Percentiles rank a stretch among this genome's conserved stretches.
Evolutionary conservation across 2,797 vertebrate species (phyloP).

Genomic region (Crax fasciolata): DNA sequence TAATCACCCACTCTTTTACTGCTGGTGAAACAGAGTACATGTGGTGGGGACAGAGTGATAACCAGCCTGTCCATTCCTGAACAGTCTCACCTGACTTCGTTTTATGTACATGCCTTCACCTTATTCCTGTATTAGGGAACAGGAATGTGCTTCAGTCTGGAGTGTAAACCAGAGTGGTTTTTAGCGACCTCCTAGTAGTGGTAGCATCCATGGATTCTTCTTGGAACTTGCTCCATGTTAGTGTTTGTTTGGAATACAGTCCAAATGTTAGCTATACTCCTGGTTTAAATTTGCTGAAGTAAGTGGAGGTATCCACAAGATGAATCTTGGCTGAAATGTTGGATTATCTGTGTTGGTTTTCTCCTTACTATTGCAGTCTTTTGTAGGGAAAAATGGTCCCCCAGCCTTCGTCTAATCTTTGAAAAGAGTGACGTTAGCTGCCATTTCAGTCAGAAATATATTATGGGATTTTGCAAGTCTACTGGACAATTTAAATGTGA

Average conservation of each 20-base stretch:
- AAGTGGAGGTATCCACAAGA: background rate
- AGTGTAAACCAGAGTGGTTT: background rate
- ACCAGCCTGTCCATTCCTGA: background rate
- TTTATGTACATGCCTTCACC: background rate
- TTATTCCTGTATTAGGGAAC: background rate
- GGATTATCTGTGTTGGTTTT: background rate
- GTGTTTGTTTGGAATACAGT: background rate
- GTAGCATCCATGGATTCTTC: background rate
- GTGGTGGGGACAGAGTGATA: background rate
- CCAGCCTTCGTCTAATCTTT: background rate
- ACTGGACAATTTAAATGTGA: background rate
- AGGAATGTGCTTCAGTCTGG: background rate
- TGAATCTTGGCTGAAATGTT: background rate
- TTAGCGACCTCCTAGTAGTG: background rate
- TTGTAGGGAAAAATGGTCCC: background rate
- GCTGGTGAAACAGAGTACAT: background rate
- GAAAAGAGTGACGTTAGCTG: background rate
- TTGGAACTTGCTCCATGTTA: background rate
- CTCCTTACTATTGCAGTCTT: background rate
- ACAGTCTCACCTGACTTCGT: background rate
- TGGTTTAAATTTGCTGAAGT: background rate
- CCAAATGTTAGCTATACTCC: background rate
- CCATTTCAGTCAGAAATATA: background rate
- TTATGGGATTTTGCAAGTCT: background rate
- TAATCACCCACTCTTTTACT: background rate